phyloP scores from a whole-genome alignment of 2,113 vertebrate genomes.

The Poeciliopsis occidentalis region DNA sequence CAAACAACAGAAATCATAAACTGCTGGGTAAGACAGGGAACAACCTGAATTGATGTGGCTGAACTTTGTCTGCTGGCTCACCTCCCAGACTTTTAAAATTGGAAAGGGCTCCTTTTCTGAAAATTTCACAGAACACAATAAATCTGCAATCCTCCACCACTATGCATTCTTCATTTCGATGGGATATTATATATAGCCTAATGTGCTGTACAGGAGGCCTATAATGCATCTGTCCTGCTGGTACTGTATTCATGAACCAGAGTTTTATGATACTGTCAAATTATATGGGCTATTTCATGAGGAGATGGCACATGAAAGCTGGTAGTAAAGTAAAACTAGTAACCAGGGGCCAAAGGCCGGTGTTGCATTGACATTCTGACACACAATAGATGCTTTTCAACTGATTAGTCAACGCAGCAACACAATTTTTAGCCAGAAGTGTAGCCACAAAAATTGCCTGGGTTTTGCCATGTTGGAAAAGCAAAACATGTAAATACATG shows the following conservation, averaged over 20 bases:
- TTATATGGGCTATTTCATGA: constrained; percentile 31
- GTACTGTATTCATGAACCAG: constrained; percentile 14
- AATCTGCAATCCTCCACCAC: too few relatives aligned
- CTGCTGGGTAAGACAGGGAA: too few relatives aligned
- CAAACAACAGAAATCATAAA: too few relatives aligned
- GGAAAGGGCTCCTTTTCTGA: too few relatives aligned
- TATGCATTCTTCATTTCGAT: background rate
- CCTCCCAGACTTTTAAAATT: too few relatives aligned
- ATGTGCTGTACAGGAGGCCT: constrained; percentile 4
- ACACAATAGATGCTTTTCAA: constrained; percentile 8
- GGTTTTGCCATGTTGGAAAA: background rate
- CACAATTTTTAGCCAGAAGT: constrained; percentile 12
- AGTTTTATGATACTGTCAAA: constrained; percentile 32
- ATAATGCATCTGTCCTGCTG: constrained; percentile 13
- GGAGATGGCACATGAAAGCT: constrained; percentile 2
- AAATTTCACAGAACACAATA: too few relatives aligned
- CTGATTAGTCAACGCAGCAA: constrained; percentile 24
- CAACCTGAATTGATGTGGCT: too few relatives aligned
- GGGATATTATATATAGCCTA: background rate
- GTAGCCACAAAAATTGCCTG: too few relatives aligned
- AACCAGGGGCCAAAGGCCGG: constrained; percentile 42
- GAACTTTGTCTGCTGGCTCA: too few relatives aligned
- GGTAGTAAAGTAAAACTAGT: constrained; percentile 31
- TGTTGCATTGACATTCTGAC: background rate
- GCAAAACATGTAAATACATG: background rate